A percentile compares a stretch with the other conserved stretches of the same genome.
Evolutionary conservation across 2,888 invertebrate genomes (phyloP).

Genomic region (Nineta flava): DNA sequence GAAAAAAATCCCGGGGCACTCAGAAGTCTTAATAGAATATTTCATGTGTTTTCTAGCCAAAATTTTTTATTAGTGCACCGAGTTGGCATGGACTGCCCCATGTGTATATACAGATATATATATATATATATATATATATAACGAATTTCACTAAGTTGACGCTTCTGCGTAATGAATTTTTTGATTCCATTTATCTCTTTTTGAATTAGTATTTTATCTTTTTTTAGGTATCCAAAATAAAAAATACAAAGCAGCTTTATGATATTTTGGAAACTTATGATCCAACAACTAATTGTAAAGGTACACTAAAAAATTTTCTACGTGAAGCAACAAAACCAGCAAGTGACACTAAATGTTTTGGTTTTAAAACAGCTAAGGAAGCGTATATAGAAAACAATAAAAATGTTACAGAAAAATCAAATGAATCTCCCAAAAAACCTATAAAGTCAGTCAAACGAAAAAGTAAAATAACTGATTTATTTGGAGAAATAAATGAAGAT

Average conservation of each 20-base stretch:
- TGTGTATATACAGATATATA: constrained; percentile 5
- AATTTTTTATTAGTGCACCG: too few relatives aligned
- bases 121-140: background rate
- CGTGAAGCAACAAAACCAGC: constrained; percentile 9
- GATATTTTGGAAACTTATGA: constrained; percentile 36
- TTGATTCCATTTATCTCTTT: too few relatives aligned
- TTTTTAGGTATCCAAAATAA: constrained; percentile 43
- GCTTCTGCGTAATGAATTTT: too few relatives aligned
- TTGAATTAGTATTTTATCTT: too few relatives aligned
- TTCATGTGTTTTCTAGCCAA: too few relatives aligned
- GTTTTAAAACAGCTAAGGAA: constrained; percentile 15
- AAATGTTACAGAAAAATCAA: too few relatives aligned
- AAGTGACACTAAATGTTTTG: background rate
- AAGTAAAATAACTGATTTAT: constrained; percentile 8
- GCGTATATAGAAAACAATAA: constrained; percentile 11
- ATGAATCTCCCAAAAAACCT: too few relatives aligned
- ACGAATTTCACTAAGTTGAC: background rate
- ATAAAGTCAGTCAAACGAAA: constrained; percentile 1
- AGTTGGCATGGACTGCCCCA: too few relatives aligned
- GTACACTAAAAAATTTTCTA: constrained; percentile 33
- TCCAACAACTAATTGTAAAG: constrained; percentile 33
- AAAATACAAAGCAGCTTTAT: constrained; percentile 36
- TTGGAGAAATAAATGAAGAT: background rate
- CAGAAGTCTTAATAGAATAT: too few relatives aligned
- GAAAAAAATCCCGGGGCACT: too few relatives aligned